Conservation (phyloP, 2,113 vertebrate species). For the Ellobius talpinus region DNA sequence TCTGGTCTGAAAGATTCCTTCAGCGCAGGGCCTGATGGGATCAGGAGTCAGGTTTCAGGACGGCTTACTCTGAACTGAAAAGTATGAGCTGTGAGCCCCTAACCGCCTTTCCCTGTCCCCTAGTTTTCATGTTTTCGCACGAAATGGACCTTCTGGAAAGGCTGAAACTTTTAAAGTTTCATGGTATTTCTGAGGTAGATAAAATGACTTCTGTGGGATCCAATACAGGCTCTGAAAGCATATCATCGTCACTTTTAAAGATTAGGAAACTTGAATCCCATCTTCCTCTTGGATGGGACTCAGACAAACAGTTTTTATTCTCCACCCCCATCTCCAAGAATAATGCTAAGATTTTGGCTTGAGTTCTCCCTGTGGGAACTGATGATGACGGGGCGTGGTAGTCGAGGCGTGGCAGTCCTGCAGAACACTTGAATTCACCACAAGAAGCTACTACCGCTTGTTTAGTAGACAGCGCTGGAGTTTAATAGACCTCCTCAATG, state of each 20-base stretch:
- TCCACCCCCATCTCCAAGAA: not conserved
- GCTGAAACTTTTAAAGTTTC: slow-evolving; percentile 3
- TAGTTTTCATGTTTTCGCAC: slow-evolving; percentile 6
- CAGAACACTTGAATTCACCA: not conserved
- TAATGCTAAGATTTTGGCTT: not conserved
- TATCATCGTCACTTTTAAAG: not conserved
- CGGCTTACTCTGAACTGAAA: not conserved
- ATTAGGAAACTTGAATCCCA: not conserved
- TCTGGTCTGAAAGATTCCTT: slow-evolving; percentile 60
- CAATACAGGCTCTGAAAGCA: not conserved
- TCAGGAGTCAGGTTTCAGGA: slow-evolving; percentile 19
- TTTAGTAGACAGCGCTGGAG: not conserved
- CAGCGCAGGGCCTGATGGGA: not conserved
- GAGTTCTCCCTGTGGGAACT: not conserved
- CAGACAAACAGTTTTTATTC: not conserved
- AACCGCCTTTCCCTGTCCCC: not conserved
- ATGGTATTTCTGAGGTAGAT: not conserved
- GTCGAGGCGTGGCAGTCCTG: not conserved
- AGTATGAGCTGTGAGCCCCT: not conserved
- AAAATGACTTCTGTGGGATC: not conserved
- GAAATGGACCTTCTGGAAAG: not conserved
- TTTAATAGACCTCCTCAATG: not conserved
- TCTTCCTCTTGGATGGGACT: not conserved
- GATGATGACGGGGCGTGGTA: not conserved
- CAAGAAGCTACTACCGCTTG: not conserved